Conservation (phyloP, 2,888 invertebrate genomes). For the Scaptodrosophila latifasciaeformis region DNA sequence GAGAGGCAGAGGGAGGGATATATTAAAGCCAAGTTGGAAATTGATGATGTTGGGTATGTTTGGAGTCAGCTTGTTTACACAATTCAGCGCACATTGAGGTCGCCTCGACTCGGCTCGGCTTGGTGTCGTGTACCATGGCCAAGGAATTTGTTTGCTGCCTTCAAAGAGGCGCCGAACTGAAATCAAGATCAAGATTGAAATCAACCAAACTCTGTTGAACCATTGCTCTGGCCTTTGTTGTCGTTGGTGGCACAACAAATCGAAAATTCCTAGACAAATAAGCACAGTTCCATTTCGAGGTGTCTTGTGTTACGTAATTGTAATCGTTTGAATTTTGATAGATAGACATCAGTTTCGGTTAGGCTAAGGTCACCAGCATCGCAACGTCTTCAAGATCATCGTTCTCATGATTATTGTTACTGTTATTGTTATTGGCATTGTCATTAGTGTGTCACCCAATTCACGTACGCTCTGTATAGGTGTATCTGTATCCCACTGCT, state of each 20-base stretch:
- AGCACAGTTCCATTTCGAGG: too few relatives aligned
- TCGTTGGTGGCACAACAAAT: slow-evolving; percentile 37
- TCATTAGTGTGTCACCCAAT: slow-evolving; percentile 54
- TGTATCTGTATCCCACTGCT: slow-evolving; percentile 24
- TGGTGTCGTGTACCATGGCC: slow-evolving; percentile 38
- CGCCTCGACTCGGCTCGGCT: slow-evolving; percentile 30
- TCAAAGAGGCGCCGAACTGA: slow-evolving; percentile 67
- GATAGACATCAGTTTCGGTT: slow-evolving; percentile 2
- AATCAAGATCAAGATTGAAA: slow-evolving; percentile 69
- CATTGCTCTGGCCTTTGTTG: background rate
- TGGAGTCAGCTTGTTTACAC: slow-evolving; percentile 74
- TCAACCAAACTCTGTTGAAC: slow-evolving; percentile 26
- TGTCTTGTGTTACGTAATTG: slow-evolving; percentile 13
- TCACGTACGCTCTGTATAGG: slow-evolving; percentile 53
- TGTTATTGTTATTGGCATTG: too few relatives aligned
- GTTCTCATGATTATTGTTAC: background rate
- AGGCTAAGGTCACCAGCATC: too few relatives aligned
- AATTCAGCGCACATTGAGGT: slow-evolving; percentile 73
- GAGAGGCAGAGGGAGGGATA: slow-evolving; percentile 5
- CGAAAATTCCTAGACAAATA: slow-evolving; percentile 38
- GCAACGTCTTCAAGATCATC: too few relatives aligned
- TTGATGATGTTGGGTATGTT: slow-evolving; percentile 72
- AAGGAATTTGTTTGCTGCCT: slow-evolving; percentile 64
- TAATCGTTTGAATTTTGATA: slow-evolving; percentile 8
- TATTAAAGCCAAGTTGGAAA: slow-evolving; percentile 52